A percentile compares a stretch with the other conserved stretches of the same genome.
These are phyloP conservation scores for Astropecten irregularis DNA, from an alignment of 53 echinoderm and acorn worm genomes.

Conservation along the genomic window DNA sequence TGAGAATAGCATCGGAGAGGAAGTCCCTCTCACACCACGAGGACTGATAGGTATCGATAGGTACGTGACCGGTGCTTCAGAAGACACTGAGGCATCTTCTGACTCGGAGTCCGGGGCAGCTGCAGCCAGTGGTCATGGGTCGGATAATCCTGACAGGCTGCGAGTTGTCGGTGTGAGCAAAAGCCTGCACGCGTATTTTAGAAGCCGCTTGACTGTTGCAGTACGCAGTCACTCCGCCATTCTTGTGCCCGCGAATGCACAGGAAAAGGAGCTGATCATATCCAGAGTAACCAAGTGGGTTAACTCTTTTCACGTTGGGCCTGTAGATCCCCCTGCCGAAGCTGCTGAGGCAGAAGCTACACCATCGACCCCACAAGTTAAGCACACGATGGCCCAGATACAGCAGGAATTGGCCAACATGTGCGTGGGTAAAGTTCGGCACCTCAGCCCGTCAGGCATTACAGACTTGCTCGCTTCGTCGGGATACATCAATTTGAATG, in stretches of 20 bases:
- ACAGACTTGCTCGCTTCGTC: neutral
- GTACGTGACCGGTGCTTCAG: neutral
- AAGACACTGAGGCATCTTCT: too few species aligned
- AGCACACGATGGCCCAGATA: conserved; percentile 9
- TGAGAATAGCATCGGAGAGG: neutral
- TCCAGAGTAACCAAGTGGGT: neutral
- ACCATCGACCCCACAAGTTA: neutral
- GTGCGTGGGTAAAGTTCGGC: conserved; percentile 34
- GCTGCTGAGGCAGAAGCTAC: neutral
- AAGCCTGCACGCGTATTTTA: neutral
- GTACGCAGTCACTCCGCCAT: conserved; percentile 7
- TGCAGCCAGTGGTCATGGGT: too few species aligned
- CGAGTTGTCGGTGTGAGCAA: conserved; percentile 6
- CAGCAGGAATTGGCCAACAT: conserved; percentile 10
- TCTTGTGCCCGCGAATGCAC: neutral
- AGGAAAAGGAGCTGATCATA: conserved; percentile 6
- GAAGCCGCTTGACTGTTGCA: neutral
- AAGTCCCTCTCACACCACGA: neutral
- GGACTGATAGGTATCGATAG: conserved; percentile 13
- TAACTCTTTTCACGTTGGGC: neutral
- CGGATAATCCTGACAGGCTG: neutral
- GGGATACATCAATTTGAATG: neutral
- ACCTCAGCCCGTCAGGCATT: neutral
- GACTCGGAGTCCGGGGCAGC: too few species aligned
- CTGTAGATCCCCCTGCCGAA: neutral